Evolutionary conservation across 2,797 vertebrate genomes (phyloP).

Genomic region (Numenius phaeopus): DNA sequence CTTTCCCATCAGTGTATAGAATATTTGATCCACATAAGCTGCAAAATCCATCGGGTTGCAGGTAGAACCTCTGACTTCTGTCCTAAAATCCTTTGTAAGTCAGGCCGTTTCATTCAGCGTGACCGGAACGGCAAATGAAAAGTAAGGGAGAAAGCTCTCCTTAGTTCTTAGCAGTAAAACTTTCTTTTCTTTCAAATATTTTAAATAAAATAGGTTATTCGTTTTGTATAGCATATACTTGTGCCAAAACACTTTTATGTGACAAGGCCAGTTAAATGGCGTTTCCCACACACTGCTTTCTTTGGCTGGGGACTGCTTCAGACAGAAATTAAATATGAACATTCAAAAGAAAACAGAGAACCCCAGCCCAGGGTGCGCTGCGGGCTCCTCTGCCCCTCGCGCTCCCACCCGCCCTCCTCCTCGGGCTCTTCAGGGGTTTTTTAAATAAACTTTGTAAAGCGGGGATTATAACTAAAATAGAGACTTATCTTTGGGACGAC

Average conservation of each 20-base stretch:
- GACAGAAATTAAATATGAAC: background rate
- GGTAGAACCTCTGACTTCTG: background rate
- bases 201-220: background rate
- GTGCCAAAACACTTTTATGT: background rate
- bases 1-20: rapidly evolving
- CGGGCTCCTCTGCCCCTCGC: rapidly evolving
- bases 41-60: background rate
- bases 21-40: background rate
- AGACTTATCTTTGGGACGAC: background rate
- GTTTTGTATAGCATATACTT: background rate
- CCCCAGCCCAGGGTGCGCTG: background rate
- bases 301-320: background rate
- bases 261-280: background rate
- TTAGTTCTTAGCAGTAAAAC: background rate
- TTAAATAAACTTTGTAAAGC: background rate
- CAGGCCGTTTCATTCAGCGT: rapidly evolving
- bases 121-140: background rate
- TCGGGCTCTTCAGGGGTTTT: background rate
- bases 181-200: background rate
- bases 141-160: rapidly evolving
- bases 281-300: background rate
- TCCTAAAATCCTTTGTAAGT: background rate
- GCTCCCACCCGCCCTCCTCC: background rate
- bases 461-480: background rate
- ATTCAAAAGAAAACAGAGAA: background rate